A percentile compares a stretch with the other conserved stretches of the same genome.
Evolutionary conservation across 2,113 vertebrate genomes (phyloP).

Genomic region (Corvus hawaiiensis): DNA sequence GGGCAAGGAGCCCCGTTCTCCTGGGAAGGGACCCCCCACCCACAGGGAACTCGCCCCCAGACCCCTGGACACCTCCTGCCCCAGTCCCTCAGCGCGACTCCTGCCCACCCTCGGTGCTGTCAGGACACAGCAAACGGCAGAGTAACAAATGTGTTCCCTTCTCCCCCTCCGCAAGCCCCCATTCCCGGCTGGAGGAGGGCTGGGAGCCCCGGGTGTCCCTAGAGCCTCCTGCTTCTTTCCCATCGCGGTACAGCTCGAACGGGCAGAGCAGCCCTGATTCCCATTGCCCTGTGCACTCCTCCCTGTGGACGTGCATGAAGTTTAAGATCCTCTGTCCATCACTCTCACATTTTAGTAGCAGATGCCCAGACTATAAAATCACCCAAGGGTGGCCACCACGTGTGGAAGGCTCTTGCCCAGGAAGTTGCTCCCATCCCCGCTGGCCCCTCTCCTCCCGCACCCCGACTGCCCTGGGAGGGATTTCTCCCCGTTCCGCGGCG

Average conservation of each 20-base stretch:
- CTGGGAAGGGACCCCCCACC: not conserved
- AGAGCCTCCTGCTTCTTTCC: not conserved
- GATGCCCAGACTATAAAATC: not conserved
- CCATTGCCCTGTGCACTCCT: fast-evolving
- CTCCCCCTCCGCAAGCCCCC: not conserved
- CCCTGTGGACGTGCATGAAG: not conserved
- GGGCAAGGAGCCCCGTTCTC: not conserved
- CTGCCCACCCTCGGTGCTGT: not conserved
- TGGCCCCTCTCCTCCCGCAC: fast-evolving
- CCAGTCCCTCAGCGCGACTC: not conserved
- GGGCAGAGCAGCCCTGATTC: not conserved
- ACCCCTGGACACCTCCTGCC: fast-evolving
- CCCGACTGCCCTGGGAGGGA: not conserved
- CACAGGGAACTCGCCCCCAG: fast-evolving
- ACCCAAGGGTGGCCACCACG: not conserved
- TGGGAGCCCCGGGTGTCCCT: not conserved
- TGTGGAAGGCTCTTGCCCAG: not conserved
- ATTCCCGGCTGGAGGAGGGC: not conserved
- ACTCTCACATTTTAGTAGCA: fast-evolving
- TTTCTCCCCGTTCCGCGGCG: fast-evolving
- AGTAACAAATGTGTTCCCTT: not conserved
- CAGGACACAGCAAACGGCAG: not conserved
- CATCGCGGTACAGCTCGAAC: fast-evolving
- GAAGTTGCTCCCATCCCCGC: fast-evolving
- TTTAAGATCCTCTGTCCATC: fast-evolving